Percentiles rank a stretch among this genome's conserved stretches.
Conservation (phyloP, 2,888 invertebrate species). For the Mesorhabditis spiculigera region DNA sequence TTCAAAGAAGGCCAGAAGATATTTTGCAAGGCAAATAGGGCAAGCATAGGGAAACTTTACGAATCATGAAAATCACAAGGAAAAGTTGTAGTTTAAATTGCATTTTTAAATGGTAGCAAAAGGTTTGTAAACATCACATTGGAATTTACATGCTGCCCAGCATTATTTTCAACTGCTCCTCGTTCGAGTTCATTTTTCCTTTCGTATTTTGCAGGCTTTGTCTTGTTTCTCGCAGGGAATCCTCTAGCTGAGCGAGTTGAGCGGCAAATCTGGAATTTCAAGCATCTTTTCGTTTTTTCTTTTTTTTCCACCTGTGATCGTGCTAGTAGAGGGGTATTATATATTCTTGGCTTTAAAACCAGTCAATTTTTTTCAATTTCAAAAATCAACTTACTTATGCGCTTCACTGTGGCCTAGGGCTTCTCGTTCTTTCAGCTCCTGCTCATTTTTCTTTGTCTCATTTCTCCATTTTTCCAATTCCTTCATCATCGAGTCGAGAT, state of each 20-base stretch:
- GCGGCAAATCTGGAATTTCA: background rate
- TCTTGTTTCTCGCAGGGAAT: constrained; percentile 28
- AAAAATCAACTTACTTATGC: constrained; percentile 12
- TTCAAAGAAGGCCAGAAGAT: no score
- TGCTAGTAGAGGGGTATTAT: background rate
- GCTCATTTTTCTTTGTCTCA: constrained; percentile 64
- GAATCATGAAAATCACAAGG: no score
- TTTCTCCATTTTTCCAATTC: constrained; percentile 82
- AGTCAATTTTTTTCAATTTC: background rate
- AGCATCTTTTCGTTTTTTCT: background rate
- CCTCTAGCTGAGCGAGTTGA: constrained; percentile 17
- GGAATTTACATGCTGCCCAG: constrained; percentile 17
- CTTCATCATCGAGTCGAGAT: constrained; percentile 90
- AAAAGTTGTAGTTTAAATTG: no score
- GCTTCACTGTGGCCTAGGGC: constrained; percentile 24
- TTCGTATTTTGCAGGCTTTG: constrained; percentile 19
- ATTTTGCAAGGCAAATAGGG: no score
- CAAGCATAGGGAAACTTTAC: no score
- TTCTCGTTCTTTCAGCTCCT: constrained; percentile 13
- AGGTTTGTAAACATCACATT: background rate
- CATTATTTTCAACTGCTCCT: constrained; percentile 18
- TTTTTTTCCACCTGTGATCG: background rate
- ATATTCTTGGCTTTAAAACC: background rate
- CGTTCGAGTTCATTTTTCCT: constrained; percentile 23
- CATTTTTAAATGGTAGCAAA: background rate